Evolutionary conservation across 2,888 invertebrate species (phyloP).

Genomic region (Platycheirus rosarum): DNA sequence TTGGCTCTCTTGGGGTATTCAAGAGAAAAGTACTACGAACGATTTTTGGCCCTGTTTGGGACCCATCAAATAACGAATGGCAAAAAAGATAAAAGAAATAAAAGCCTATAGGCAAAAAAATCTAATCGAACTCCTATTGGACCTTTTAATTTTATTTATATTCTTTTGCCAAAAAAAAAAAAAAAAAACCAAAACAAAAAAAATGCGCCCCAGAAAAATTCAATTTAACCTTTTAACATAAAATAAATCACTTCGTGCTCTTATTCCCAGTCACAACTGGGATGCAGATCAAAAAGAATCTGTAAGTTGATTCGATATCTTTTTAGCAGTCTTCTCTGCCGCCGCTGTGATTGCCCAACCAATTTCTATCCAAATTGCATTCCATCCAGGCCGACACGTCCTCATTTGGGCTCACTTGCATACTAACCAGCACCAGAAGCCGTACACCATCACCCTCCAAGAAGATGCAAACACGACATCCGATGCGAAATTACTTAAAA

Average conservation of each 20-base stretch:
- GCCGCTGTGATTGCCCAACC: slow-evolving; percentile 25
- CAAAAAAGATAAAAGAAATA: too few relatives aligned
- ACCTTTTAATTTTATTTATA: too few relatives aligned
- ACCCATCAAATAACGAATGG: too few relatives aligned
- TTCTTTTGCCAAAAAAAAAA: too few relatives aligned
- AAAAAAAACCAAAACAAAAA: not conserved
- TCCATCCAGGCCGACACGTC: slow-evolving; percentile 36
- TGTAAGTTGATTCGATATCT: slow-evolving; percentile 66
- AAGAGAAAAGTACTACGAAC: too few relatives aligned
- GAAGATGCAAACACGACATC: slow-evolving; percentile 66
- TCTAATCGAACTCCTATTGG: too few relatives aligned
- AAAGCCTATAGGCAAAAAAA: too few relatives aligned
- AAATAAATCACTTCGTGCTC: not conserved
- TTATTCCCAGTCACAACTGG: slow-evolving; percentile 19
- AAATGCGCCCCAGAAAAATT: too few relatives aligned
- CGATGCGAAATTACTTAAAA: slow-evolving; percentile 63
- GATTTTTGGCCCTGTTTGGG: too few relatives aligned
- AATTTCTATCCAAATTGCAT: slow-evolving; percentile 63
- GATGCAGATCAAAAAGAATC: slow-evolving; percentile 66
- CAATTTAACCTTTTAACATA: not conserved
- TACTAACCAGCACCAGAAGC: slow-evolving; percentile 31
- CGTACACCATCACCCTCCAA: slow-evolving; percentile 17
- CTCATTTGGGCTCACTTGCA: slow-evolving; percentile 41
- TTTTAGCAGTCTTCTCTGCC: slow-evolving; percentile 32
- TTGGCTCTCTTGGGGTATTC: too few relatives aligned